Evolutionary conservation across 2,797 vertebrate species (phyloP).

Genomic region (Eutrigla gurnardus): DNA sequence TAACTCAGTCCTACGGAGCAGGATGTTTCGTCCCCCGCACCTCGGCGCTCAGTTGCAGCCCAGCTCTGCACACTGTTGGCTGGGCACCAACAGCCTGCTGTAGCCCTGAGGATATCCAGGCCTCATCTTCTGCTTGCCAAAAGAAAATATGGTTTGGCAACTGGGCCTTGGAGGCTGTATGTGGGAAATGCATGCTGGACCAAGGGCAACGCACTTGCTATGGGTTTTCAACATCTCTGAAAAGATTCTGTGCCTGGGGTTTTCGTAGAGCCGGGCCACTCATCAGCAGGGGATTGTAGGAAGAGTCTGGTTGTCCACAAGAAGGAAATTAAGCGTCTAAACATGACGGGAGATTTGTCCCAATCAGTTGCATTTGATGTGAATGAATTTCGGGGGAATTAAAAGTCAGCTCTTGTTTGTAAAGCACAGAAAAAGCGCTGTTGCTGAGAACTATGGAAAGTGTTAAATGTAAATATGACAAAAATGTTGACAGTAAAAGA

Average conservation of each 20-base stretch:
- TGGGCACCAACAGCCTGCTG: conserved; percentile 41
- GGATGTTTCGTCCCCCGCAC: conserved; percentile 10
- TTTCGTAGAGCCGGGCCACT: not conserved
- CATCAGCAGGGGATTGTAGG: conserved; percentile 12
- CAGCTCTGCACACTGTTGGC: conserved; percentile 44
- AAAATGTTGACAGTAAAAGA: not conserved
- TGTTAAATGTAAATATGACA: too few relatives aligned
- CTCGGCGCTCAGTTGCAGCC: conserved; percentile 29
- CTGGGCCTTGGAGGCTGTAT: conserved; percentile 34
- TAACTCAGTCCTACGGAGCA: conserved; percentile 23
- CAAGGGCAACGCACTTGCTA: conserved; percentile 28
- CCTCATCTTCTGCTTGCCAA: conserved; percentile 44
- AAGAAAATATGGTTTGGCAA: conserved; percentile 64
- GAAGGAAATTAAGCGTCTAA: not conserved
- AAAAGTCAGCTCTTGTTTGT: conserved; percentile 14
- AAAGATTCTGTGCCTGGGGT: conserved; percentile 16
- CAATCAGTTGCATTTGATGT: conserved; percentile 31
- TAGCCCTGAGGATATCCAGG: conserved; percentile 57
- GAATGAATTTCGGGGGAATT: conserved; percentile 7
- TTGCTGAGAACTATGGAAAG: not conserved
- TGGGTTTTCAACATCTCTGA: conserved; percentile 14
- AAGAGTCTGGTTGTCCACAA: conserved; percentile 22
- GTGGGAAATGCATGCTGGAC: conserved; percentile 47
- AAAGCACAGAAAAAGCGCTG: not conserved
- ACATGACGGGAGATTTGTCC: conserved; percentile 28